Base-by-base conservation (phyloP, 1,140 invertebrate genomes). In the Ylistrum balloti region DNA sequence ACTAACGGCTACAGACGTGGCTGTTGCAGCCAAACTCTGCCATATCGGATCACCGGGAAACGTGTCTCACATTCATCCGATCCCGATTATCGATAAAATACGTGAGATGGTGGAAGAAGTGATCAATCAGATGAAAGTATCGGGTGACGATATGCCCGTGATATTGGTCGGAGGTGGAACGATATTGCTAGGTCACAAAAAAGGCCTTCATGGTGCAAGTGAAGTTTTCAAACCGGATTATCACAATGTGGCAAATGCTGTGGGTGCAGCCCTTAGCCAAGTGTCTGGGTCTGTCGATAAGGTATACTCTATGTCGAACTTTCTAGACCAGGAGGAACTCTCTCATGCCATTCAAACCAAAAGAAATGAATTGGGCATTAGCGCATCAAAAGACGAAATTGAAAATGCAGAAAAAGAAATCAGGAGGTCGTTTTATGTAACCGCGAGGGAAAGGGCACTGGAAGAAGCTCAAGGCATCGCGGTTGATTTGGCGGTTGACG, bases 221-320 rank as follows among this genome's bases (percentile, higher is more conserved):
- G 88, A 92, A 33, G 86, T 95, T 0, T 86, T 94, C 32, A n/a
- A 91, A 13, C 94, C 94, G 0, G 85, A 92, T 28, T 86, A 94
- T 91, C 94, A 88, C 86, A 92, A 94, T 38, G 95, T 96, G 85
- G 95, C 95, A 33, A 96, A 96, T 91, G 95, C 95, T 13, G 93
- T 96, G 11, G 95, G 95, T 32, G 95, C 95, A 5, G 95, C 95
- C 3, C 91, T 96, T 0, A 94, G 95, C 85, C 94, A 95, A 89
- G 92, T 96, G 3, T 93, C 93, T 33, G 93, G 93, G 10, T 92
- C 38, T 56, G 86, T 94, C 74, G 95, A 95, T 45, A 90, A 88
- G 2, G 91, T 95, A 11, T 92, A 93, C 0, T 92, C 91, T 85
- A 45, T 95, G 22, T 85, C 90, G 32, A 90, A 94, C 13, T 89